Evolutionary conservation across 35 echinoderm and acorn worm species (phyloP).

Genomic region (Heliocidaris tuberculata): DNA sequence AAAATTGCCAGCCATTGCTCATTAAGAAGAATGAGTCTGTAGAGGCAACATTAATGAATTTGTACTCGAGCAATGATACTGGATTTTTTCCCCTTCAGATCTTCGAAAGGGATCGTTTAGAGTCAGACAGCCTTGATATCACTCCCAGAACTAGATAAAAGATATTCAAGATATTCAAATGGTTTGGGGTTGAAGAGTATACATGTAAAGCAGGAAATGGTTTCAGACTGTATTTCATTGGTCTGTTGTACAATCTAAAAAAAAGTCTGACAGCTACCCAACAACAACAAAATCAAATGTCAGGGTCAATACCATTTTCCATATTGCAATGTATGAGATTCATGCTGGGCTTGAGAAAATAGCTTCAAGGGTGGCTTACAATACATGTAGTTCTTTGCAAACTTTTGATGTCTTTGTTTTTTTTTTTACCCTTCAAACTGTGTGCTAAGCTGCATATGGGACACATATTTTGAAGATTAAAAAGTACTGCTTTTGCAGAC

Average conservation of each 20-base stretch:
- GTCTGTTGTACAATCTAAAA: not conserved
- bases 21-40: too few relatives aligned
- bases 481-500: not conserved
- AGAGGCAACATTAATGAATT: too few relatives aligned
- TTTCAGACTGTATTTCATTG: not conserved
- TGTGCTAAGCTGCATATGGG: conserved; percentile 1
- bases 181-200: too few relatives aligned
- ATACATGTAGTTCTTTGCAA: not conserved
- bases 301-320: not conserved
- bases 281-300: not conserved
- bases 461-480: conserved; percentile 29
- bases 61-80: too few relatives aligned
- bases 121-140: too few relatives aligned
- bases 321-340: not conserved
- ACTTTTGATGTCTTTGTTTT: not conserved
- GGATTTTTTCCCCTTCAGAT: too few relatives aligned
- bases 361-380: not conserved
- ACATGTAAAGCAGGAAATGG: too few relatives aligned
- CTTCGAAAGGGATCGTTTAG: too few relatives aligned
- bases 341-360: not conserved
- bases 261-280: not conserved
- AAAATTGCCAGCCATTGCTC: too few relatives aligned
- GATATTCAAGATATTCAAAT: too few relatives aligned
- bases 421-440: not conserved
- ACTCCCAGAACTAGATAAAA: too few relatives aligned